phyloP scores from a whole-genome alignment of 2,797 vertebrate species.

The Cossypha dichroa region DNA sequence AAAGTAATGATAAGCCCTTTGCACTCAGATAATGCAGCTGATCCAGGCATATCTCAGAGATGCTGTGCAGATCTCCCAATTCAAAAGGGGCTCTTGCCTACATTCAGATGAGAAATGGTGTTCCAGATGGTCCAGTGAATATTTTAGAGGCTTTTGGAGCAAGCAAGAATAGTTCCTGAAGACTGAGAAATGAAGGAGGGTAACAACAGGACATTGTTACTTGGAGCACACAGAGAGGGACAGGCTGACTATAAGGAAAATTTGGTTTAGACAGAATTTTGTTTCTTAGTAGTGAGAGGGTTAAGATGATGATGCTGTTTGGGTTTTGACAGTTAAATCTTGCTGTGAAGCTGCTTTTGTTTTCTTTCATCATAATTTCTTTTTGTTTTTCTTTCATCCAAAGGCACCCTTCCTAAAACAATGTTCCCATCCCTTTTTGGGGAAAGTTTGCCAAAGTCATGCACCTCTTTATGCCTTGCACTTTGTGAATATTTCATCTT shows the following conservation, averaged over 20 bases:
- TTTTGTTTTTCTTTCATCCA: not conserved
- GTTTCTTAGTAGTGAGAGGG: not conserved
- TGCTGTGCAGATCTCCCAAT: not conserved
- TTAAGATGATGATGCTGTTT: not conserved
- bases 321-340: not conserved
- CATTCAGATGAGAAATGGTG: not conserved
- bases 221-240: not conserved
- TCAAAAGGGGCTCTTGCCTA: not conserved
- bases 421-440: not conserved
- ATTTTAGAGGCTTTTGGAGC: not conserved
- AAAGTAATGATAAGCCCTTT: not conserved
- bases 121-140: not conserved
- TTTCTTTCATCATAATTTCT: not conserved
- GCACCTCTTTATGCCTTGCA: not conserved
- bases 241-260: not conserved
- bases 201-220: not conserved
- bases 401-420: not conserved
- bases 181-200: not conserved
- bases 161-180: not conserved
- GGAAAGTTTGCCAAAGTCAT: not conserved
- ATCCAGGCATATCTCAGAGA: not conserved
- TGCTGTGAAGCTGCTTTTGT: not conserved
- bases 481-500: conserved; percentile 8
- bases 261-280: not conserved
- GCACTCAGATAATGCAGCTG: not conserved